phyloP scores from a whole-genome alignment of 35 echinoderm and acorn worm genomes.

The Heliocidaris tuberculata region DNA sequence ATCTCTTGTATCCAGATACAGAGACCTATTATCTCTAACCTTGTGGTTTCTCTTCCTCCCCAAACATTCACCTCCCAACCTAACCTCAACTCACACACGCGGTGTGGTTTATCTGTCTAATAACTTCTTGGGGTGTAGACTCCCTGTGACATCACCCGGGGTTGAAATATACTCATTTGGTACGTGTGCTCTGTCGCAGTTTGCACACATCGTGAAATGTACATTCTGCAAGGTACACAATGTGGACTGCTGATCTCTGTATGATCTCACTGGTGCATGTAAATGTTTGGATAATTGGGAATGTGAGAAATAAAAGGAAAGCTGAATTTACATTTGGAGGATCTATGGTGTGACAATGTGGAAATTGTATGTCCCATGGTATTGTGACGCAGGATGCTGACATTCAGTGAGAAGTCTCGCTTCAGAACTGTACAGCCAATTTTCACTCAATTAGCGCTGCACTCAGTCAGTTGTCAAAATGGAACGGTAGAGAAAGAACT shows the following conservation, averaged over 20 bases:
- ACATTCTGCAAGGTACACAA: not conserved
- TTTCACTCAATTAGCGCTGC: not conserved
- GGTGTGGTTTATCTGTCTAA: not conserved
- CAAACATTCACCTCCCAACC: not conserved
- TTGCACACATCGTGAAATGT: not conserved
- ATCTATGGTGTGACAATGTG: not conserved
- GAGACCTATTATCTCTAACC: not conserved
- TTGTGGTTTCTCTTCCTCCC: constrained; percentile 15
- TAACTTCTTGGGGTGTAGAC: not conserved
- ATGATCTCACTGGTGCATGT: not conserved
- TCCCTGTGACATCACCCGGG: not conserved
- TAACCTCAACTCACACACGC: not conserved
- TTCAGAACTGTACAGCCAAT: not conserved
- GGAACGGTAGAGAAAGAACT: not conserved
- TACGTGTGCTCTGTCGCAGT: not conserved
- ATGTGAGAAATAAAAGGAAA: not conserved
- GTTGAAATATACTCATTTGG: not conserved
- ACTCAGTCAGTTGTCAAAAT: not conserved
- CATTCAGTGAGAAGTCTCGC: not conserved
- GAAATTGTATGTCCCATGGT: not conserved
- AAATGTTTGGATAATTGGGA: not conserved
- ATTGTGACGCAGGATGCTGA: not conserved
- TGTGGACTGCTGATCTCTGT: not conserved
- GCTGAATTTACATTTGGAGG: not conserved
- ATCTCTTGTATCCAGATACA: constrained; percentile 17